phyloP scores from a whole-genome alignment of 2,888 invertebrate species.

The Hirtodrosophila alboralis region DNA sequence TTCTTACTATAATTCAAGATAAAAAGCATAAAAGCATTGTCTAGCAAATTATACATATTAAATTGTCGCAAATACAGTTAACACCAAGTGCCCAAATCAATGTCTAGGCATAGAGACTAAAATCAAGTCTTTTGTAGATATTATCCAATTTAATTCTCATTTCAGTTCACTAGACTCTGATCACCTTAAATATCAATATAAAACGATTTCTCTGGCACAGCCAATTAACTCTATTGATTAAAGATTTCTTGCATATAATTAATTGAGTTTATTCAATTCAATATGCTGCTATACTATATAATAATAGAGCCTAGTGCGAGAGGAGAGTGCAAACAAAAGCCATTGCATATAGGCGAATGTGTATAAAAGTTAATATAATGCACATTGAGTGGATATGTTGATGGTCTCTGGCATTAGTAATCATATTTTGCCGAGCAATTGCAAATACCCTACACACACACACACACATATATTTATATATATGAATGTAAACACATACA shows the following conservation, averaged over 20 bases:
- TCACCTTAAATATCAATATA: too few species aligned
- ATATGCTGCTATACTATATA: slow-evolving; percentile 31
- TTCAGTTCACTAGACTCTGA: too few species aligned
- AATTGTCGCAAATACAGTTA: too few species aligned
- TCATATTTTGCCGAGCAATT: slow-evolving; percentile 76
- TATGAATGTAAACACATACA: slow-evolving; percentile 1
- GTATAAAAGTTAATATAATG: slow-evolving; percentile 63
- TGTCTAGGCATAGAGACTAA: too few species aligned
- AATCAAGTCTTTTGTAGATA: too few species aligned
- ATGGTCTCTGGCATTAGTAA: slow-evolving; percentile 72
- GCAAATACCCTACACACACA: slow-evolving; percentile 53
- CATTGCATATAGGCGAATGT: slow-evolving; percentile 39
- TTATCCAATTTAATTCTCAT: too few species aligned
- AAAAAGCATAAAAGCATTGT: too few species aligned
- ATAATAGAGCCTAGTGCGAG: slow-evolving; percentile 28
- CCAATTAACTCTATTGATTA: neutral
- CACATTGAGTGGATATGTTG: slow-evolving; percentile 50
- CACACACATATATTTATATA: slow-evolving; percentile 4
- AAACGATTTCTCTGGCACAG: too few species aligned
- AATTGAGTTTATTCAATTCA: slow-evolving; percentile 17
- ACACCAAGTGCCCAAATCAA: too few species aligned
- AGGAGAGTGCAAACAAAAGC: slow-evolving; percentile 48
- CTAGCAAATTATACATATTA: too few species aligned
- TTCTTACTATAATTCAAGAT: too few species aligned
- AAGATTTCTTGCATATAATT: neutral